These are phyloP conservation scores for Tinea trinotella DNA, from an alignment of 2,888 invertebrate species.

Conservation along the genomic window DNA sequence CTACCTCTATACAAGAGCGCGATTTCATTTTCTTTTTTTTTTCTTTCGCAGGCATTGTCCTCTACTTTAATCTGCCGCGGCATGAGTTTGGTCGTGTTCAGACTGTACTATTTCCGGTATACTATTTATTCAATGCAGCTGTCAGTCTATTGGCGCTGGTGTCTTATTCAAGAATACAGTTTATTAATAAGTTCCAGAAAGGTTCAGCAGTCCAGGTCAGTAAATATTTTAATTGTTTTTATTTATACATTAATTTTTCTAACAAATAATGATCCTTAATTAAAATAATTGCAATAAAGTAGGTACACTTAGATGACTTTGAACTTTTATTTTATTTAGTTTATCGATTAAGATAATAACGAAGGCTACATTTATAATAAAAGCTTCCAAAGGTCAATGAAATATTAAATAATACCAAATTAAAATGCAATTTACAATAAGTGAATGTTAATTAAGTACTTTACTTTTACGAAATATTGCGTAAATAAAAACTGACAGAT, in stretches of 20 bases:
- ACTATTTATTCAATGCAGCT: conserved; percentile 84
- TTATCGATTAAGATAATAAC: background rate
- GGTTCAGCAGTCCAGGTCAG: conserved; percentile 60
- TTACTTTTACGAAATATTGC: no score
- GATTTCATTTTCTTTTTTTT: no score
- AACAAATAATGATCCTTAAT: background rate
- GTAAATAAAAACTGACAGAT: no score
- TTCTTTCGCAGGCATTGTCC: conserved; percentile 78
- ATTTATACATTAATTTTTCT: background rate
- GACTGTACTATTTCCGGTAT: conserved; percentile 87
- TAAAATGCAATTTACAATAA: background rate
- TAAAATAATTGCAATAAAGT: background rate
- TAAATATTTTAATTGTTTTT: conserved; percentile 24
- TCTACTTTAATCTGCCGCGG: conserved; percentile 88
- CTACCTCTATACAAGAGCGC: no score
- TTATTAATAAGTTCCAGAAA: conserved; percentile 51
- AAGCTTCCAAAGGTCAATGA: background rate
- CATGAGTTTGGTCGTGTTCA: conserved; percentile 92
- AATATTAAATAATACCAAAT: background rate
- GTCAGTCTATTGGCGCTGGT: conserved; percentile 81
- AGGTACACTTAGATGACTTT: background rate
- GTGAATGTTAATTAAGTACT: background rate
- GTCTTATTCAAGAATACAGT: conserved; percentile 78
- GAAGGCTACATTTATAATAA: background rate
- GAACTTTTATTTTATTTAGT: background rate